These are phyloP conservation scores for Bhutanitis thaidina DNA, from an alignment of 2,888 invertebrate species.

Conservation along the genomic window DNA sequence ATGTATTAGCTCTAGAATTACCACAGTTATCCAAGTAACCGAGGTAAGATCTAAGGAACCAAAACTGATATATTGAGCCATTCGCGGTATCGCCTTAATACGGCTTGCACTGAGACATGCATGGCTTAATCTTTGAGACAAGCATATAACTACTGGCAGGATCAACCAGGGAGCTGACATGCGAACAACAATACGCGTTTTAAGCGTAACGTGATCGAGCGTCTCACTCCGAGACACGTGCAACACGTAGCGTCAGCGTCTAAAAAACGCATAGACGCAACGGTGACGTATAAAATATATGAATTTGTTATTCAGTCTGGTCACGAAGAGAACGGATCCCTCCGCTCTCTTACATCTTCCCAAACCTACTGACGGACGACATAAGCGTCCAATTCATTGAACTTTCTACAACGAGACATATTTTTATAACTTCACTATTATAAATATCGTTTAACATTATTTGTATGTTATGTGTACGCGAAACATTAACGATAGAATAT, in stretches of 20 bases:
- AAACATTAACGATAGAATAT: too few relatives aligned
- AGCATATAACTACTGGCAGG: constrained; percentile 83
- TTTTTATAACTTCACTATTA: too few relatives aligned
- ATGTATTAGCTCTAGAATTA: constrained; percentile 84
- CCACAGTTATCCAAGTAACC: constrained; percentile 79
- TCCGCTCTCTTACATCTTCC: too few relatives aligned
- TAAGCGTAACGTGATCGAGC: background rate
- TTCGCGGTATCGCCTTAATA: constrained; percentile 78
- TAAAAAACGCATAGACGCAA: background rate
- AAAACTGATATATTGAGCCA: constrained; percentile 82
- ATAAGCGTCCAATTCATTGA: too few relatives aligned
- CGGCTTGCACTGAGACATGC: constrained; percentile 82
- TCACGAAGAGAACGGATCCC: background rate
- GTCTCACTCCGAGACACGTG: background rate
- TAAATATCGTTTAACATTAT: too few relatives aligned
- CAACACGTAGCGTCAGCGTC: background rate
- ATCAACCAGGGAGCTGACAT: constrained; percentile 67
- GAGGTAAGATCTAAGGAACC: constrained; percentile 30
- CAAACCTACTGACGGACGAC: too few relatives aligned
- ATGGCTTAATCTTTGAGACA: constrained; percentile 83
- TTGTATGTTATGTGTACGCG: too few relatives aligned
- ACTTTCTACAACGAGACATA: too few relatives aligned
- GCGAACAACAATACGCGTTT: too few relatives aligned
- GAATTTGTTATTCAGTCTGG: background rate
- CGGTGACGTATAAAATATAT: background rate